These are phyloP conservation scores for Bergia puertoricense DNA, from an alignment of 92 coral and sea anemone species.

Conservation along the genomic window DNA sequence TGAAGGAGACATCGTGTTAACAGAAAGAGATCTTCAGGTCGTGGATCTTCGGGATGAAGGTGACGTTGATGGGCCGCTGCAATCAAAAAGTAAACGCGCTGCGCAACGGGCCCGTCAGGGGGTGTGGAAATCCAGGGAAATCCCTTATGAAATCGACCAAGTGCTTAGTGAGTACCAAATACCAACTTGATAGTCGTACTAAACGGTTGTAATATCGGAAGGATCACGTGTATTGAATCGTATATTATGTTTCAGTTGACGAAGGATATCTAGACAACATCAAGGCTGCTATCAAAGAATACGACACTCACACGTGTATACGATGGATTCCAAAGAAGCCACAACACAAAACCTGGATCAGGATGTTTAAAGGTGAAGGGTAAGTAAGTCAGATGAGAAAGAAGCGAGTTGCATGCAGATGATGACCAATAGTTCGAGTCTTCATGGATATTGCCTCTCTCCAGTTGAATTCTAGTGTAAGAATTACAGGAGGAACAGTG, in stretches of 20 bases:
- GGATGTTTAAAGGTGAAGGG: conserved; percentile 59
- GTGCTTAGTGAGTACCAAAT: conserved; percentile 4
- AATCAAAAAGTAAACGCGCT: conserved; percentile 52
- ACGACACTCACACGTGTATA: conserved; percentile 65
- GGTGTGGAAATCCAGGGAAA: conserved; percentile 65
- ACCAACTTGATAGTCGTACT: too few species aligned
- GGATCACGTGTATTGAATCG: background rate
- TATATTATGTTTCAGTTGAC: conserved; percentile 2
- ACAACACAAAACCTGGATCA: conserved; percentile 60
- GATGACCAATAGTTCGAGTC: background rate
- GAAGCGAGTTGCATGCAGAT: background rate
- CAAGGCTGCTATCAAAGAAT: conserved; percentile 57
- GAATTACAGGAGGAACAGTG: background rate
- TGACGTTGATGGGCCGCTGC: conserved; percentile 32
- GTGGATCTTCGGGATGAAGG: conserved; percentile 59
- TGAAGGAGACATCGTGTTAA: conserved; percentile 82
- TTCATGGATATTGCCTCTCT: too few species aligned
- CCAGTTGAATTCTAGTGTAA: conserved; percentile 70
- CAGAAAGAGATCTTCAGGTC: conserved; percentile 45
- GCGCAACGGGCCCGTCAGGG: conserved; percentile 62
- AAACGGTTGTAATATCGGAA: background rate
- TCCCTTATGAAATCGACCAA: conserved; percentile 74
- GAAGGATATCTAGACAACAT: conserved; percentile 22
- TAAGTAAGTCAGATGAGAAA: background rate
- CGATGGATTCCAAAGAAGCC: conserved; percentile 62